Percentiles rank a stretch among this genome's conserved stretches.
These are phyloP conservation scores for Ochropleura plecta DNA, from an alignment of 2,888 invertebrate genomes.

Conservation along the genomic window DNA sequence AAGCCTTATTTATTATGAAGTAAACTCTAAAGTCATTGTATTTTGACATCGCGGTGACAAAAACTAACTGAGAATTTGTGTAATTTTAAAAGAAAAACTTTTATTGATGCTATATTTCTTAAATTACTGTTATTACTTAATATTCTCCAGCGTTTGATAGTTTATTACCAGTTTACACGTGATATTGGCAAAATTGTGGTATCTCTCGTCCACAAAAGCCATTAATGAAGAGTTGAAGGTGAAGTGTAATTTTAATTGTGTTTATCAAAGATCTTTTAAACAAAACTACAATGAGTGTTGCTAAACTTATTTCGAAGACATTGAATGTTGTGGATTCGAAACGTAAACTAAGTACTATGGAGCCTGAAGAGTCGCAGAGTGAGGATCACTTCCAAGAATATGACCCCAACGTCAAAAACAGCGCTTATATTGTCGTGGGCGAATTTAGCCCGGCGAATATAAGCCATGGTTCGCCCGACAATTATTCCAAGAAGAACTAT, in stretches of 20 bases:
- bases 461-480: constrained; percentile 66
- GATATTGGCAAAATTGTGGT: no score
- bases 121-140: no score
- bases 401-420: not conserved
- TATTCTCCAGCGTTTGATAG: no score
- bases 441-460: constrained; percentile 39
- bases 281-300: constrained; percentile 37
- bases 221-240: no score
- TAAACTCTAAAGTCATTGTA: constrained; percentile 8
- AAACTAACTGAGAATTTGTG: not conserved
- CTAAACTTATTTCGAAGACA: not conserved
- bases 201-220: no score
- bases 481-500: constrained; percentile 80
- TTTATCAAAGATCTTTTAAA: not conserved
- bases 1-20: not conserved
- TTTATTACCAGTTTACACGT: no score
- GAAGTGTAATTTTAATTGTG: not conserved
- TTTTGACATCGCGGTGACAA: constrained; percentile 29
- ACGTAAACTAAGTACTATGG: constrained; percentile 2
- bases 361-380: not conserved
- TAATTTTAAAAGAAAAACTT: not conserved
- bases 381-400: not conserved
- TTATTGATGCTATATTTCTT: no score
- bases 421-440: not conserved
- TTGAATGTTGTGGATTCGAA: not conserved